These are phyloP conservation scores for Varanus komodoensis DNA, from an alignment of 2,113 vertebrate genomes.

Conservation along the genomic window DNA sequence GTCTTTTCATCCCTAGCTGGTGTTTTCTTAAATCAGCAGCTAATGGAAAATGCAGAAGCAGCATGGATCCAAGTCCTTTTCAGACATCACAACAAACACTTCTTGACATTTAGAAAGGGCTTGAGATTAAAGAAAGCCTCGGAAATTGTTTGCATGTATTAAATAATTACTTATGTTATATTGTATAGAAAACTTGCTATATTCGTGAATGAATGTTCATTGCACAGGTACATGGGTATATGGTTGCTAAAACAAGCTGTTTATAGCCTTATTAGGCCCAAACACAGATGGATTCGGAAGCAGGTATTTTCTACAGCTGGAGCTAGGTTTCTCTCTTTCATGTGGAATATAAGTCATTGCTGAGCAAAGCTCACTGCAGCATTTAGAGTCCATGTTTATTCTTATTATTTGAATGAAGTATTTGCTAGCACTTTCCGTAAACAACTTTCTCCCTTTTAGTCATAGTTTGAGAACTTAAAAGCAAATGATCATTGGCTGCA, in stretches of 20 bases:
- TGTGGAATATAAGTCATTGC: conserved; percentile 4
- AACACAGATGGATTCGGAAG: not conserved
- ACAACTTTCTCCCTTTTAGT: conserved; percentile 51
- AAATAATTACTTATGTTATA: not conserved
- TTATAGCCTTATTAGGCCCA: conserved; percentile 25
- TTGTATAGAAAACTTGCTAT: conserved; percentile 24
- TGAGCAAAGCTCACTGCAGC: not conserved
- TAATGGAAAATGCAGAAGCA: not conserved
- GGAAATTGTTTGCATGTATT: not conserved
- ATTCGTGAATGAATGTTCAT: not conserved
- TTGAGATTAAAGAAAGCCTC: not conserved
- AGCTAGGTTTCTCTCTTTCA: not conserved
- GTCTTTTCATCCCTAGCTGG: no score
- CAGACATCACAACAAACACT: not conserved
- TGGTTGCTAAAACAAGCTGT: conserved; percentile 1
- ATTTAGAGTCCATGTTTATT: conserved; percentile 32
- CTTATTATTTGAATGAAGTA: conserved; percentile 36
- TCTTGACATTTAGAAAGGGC: conserved; percentile 6
- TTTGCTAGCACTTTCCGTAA: conserved; percentile 30
- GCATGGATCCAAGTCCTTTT: not conserved
- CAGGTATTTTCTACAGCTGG: not conserved
- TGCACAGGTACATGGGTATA: not conserved
- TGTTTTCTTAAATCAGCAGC: not conserved
- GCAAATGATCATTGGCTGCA: conserved; percentile 47
- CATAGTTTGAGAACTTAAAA: not conserved